Evolutionary conservation across 2,113 vertebrate species (phyloP), one percentile per base, ranked within the genome.

Genomic region (Hydropotes inermis): DNA sequence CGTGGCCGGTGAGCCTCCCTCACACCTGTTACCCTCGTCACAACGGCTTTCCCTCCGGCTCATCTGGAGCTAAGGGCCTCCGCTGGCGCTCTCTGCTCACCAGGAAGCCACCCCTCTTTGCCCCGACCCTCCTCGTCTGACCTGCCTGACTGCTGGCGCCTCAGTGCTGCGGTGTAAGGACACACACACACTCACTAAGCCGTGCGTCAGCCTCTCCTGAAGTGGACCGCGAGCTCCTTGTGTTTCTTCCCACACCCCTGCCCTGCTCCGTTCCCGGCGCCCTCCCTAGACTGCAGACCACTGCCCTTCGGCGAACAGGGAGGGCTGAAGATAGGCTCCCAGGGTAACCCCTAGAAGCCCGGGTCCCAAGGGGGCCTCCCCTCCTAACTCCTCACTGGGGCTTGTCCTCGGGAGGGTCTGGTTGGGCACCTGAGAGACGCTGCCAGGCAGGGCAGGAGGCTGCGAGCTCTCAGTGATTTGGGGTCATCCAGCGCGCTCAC

Each of bases 311-410:
- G 45, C 0, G 4, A 70, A 64, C 21, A 64, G 33, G 16, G 60
- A 70, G 14, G 28, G 47, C n/a, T 10, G 19, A 43, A 64, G 88
- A 82, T 17, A n/a, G 54, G 60, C 2, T 2, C 36, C 79, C 15
- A 45, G 88, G 16, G 9, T 25, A 4, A 70, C 30, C 47, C 50
- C 27, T 5, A 36, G 81, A 36, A 55, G 25, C 1, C 19, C 1
- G 0, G 23, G 10, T 14, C 52, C 36, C 0, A 0, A 0, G 3
- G 11, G 39, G 43, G 61, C 9, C 74, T 98, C 98, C 99, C 99
- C 99, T 99, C 99, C 99, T 47, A 99, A 99, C 98, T 99, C 99
- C 98, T 99, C 99, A 0, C 99, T 99, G 98, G 99, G 99, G 97
- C 99, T 99, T 97, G 99, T 99, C 98, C 99, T 99, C 98, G 99